These are phyloP conservation scores for Conus ventricosus DNA, from an alignment of 1,140 invertebrate genomes.

Conservation along the genomic window DNA sequence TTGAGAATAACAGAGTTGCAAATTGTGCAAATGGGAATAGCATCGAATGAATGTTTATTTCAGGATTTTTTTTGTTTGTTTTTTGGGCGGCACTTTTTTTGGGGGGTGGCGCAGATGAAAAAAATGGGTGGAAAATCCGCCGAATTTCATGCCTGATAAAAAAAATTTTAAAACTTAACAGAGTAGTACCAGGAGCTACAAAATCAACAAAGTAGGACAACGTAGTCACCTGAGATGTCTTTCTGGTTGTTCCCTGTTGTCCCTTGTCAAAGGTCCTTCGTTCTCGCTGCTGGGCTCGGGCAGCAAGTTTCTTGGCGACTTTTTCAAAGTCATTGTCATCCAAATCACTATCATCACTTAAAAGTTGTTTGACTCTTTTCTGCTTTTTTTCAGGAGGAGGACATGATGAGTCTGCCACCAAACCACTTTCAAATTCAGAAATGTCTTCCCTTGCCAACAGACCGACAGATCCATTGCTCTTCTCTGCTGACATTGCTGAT, in stretches of 20 bases:
- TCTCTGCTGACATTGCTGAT: not conserved
- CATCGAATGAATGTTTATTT: too few relatives aligned
- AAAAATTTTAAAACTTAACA: not conserved
- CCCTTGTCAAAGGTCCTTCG: not conserved
- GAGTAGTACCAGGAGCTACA: not conserved
- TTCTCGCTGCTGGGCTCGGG: not conserved
- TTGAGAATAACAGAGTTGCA: too few relatives aligned
- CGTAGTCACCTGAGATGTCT: not conserved
- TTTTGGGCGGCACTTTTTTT: too few relatives aligned
- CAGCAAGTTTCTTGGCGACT: slow-evolving; percentile 39
- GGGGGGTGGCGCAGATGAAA: too few relatives aligned
- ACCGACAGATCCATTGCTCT: not conserved
- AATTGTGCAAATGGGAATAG: too few relatives aligned
- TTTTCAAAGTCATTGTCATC: slow-evolving; percentile 48
- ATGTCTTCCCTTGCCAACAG: not conserved
- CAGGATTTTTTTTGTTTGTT: too few relatives aligned
- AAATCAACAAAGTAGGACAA: not conserved
- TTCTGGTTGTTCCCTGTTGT: not conserved
- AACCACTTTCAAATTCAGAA: too few relatives aligned
- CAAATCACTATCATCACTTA: slow-evolving; percentile 43
- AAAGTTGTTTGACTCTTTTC: not conserved
- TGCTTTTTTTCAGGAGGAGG: not conserved
- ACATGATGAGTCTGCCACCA: too few relatives aligned
- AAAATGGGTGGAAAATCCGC: too few relatives aligned
- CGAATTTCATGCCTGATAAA: too few relatives aligned